phyloP scores from a whole-genome alignment of 2,888 invertebrate species.

The Rotaria macrura region DNA sequence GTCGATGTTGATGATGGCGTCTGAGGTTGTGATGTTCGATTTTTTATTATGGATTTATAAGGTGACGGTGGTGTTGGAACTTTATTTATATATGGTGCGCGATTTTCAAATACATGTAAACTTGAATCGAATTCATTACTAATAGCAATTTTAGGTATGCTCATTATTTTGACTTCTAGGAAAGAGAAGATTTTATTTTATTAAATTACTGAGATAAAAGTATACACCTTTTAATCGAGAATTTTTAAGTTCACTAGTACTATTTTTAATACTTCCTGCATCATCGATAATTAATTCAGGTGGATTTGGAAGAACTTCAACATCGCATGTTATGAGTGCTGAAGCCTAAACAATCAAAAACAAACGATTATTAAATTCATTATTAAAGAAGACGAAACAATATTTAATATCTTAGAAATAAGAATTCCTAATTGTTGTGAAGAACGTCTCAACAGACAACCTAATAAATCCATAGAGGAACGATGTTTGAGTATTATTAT shows the following conservation, averaged over 20 bases:
- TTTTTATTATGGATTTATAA: not conserved
- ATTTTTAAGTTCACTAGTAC: not conserved
- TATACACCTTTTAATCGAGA: not conserved
- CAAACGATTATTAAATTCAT: not conserved
- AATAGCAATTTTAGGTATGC: not conserved
- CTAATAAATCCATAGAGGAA: too few species aligned
- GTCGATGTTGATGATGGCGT: not conserved
- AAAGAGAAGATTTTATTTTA: not conserved
- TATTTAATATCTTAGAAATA: too few species aligned
- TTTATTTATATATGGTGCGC: not conserved
- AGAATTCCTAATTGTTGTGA: too few species aligned
- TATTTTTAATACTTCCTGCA: not conserved
- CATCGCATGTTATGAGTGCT: not conserved
- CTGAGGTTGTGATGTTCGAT: not conserved
- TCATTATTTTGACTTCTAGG: not conserved
- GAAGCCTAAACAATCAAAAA: not conserved
- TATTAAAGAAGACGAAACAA: too few species aligned
- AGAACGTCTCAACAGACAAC: too few species aligned
- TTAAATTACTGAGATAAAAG: not conserved
- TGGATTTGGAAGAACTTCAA: not conserved
- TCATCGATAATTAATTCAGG: not conserved
- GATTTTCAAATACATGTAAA: not conserved
- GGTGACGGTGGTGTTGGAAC: not conserved
- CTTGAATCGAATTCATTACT: not conserved
- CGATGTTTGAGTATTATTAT: too few species aligned